phyloP scores from a whole-genome alignment of 2,113 vertebrate genomes.

The Neopipo cinnamomea region DNA sequence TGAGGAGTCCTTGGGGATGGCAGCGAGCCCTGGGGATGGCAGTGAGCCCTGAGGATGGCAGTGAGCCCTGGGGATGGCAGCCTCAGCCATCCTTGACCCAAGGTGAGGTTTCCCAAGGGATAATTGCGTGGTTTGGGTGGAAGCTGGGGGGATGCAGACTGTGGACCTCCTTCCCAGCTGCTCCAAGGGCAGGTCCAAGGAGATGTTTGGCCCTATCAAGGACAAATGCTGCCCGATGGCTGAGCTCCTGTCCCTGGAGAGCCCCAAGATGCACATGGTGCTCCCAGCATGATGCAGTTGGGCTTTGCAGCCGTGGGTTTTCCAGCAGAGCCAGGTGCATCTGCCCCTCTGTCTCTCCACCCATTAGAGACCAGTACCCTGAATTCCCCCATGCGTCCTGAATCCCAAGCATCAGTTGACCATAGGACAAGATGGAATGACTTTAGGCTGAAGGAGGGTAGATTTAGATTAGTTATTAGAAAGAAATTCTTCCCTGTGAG shows the following conservation, averaged over 20 bases:
- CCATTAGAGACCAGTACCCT: neutral
- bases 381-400: fast-evolving
- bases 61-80: neutral
- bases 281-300: fast-evolving
- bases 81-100: neutral
- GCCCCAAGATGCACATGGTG: fast-evolving
- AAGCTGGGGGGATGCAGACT: neutral
- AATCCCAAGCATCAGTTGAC: fast-evolving
- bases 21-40: neutral
- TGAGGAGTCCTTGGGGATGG: neutral
- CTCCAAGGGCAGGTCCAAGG: fast-evolving
- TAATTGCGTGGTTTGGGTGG: neutral
- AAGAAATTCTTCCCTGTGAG: neutral
- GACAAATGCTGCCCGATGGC: neutral
- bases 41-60: too few species aligned
- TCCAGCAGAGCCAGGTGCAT: neutral
- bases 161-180: neutral
- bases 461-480: neutral
- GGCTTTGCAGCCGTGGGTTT: fast-evolving
- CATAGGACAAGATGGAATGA: neutral
- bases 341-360: neutral
- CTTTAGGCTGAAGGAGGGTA: neutral
- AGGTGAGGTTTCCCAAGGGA: neutral
- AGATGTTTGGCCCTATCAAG: neutral
- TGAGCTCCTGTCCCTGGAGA: neutral